phyloP scores from a whole-genome alignment of 2,888 invertebrate genomes.

The Frankliniella intonsa region DNA sequence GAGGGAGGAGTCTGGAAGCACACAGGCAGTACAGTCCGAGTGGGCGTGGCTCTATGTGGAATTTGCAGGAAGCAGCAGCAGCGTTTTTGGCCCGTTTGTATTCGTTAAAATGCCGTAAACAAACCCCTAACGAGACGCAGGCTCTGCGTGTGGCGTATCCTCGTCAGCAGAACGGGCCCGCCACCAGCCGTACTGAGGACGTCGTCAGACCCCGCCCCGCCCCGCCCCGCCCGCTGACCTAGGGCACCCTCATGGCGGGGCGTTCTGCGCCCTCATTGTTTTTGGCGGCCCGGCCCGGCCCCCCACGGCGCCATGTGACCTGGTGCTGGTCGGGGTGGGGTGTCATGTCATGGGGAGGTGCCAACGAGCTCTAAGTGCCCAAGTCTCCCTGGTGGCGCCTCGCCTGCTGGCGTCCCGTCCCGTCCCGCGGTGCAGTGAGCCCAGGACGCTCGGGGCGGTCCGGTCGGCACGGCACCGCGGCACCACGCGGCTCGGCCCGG shows the following conservation, averaged over 20 bases:
- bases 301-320: no score
- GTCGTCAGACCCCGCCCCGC: background rate
- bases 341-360: background rate
- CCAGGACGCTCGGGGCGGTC: background rate
- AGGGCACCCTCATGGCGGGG: background rate
- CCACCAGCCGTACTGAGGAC: background rate
- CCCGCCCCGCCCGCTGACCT: background rate
- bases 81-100: background rate
- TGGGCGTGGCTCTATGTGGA: no score
- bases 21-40: no score
- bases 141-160: no score
- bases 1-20: no score
- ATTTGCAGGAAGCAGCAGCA: background rate
- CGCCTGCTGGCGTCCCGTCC: background rate
- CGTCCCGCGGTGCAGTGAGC: background rate
- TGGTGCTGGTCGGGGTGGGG: background rate
- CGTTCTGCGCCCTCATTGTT: no score
- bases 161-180: background rate
- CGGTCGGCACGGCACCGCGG: background rate
- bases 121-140: background rate
- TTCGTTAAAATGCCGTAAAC: conserved; percentile 23
- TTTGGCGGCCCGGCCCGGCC: no score
- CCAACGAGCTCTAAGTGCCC: conserved; percentile 3
- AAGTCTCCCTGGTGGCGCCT: background rate
- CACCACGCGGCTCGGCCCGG: background rate